A percentile compares a stretch with the other conserved stretches of the same genome.
Conservation (phyloP, 1,140 invertebrate genomes). For the Dolichoris vasculosae region DNA sequence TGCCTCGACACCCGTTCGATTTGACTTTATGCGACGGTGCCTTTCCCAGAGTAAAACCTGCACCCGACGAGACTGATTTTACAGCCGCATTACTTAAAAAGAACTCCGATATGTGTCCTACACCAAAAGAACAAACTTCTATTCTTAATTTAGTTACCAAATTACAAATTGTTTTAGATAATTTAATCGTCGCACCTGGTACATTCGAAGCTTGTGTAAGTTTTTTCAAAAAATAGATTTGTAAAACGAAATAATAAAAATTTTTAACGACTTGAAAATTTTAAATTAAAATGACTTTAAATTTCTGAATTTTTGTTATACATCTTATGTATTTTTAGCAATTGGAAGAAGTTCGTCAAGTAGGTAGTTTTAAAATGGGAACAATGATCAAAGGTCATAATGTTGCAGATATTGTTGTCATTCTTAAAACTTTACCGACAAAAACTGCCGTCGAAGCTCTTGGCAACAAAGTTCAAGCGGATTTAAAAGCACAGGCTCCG, state of each 20-base stretch:
- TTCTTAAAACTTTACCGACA: slow-evolving; percentile 97
- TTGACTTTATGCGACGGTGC: slow-evolving; percentile 89
- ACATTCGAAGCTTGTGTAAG: slow-evolving; percentile 97
- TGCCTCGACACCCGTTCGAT: slow-evolving; percentile 93
- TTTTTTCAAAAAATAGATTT: slow-evolving; percentile 59
- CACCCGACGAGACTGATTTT: slow-evolving; percentile 87
- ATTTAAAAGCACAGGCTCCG: slow-evolving; percentile 78
- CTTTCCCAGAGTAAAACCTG: slow-evolving; percentile 90
- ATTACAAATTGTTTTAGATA: slow-evolving; percentile 93
- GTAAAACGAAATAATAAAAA: neutral
- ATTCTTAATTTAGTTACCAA: slow-evolving; percentile 95
- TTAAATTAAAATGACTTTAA: slow-evolving; percentile 45
- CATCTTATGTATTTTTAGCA: slow-evolving; percentile 79
- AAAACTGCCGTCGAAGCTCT: slow-evolving; percentile 95
- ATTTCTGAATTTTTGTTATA: slow-evolving; percentile 10
- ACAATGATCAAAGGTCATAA: slow-evolving; percentile 97
- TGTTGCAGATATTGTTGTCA: slow-evolving; percentile 97
- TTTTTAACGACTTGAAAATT: neutral
- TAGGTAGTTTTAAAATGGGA: slow-evolving; percentile 98
- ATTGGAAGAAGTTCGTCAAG: slow-evolving; percentile 96
- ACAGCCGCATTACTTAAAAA: slow-evolving; percentile 93
- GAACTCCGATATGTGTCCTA: slow-evolving; percentile 92
- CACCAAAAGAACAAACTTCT: slow-evolving; percentile 90
- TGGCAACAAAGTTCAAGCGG: slow-evolving; percentile 88
- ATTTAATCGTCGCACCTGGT: slow-evolving; percentile 93